Evolutionary conservation across 2,797 vertebrate species (phyloP).

Genomic region (Percopsis omiscomaycus): DNA sequence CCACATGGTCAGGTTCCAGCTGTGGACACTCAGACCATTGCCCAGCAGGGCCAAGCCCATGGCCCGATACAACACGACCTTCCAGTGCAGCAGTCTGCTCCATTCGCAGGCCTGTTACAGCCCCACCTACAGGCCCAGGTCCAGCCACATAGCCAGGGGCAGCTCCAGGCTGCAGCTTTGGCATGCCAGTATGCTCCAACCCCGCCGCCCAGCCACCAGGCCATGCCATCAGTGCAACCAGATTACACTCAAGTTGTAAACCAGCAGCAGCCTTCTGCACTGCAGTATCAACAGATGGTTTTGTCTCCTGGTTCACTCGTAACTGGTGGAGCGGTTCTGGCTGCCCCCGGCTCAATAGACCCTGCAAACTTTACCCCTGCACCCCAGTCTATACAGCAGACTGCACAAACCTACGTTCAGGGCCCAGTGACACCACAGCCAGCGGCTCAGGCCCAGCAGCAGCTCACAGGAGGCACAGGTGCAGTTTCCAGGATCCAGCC

Average conservation of each 20-base stretch:
- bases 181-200: slow-evolving; percentile 56
- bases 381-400: slow-evolving; percentile 60
- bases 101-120: slow-evolving; percentile 48
- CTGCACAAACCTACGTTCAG: slow-evolving; percentile 53
- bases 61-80: slow-evolving; percentile 53
- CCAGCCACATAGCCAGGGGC: slow-evolving; percentile 42
- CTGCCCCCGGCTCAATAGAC: slow-evolving; percentile 46
- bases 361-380: slow-evolving; percentile 47
- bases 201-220: slow-evolving; percentile 62
- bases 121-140: slow-evolving; percentile 55
- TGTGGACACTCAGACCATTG: slow-evolving; percentile 42
- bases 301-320: slow-evolving; percentile 57
- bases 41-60: slow-evolving; percentile 52
- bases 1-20: slow-evolving; percentile 36
- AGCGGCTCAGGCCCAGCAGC: slow-evolving; percentile 57
- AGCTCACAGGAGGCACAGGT: slow-evolving; percentile 40
- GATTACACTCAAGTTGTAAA: slow-evolving; percentile 59
- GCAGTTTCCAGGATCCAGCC: slow-evolving; percentile 61
- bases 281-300: slow-evolving; percentile 70
- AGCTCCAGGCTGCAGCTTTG: slow-evolving; percentile 51
- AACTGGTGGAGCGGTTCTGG: slow-evolving; percentile 44
- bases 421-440: slow-evolving; percentile 50
- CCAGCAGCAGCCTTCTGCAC: slow-evolving; percentile 52
- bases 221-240: slow-evolving; percentile 56
- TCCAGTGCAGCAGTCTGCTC: slow-evolving; percentile 52